Percentiles rank a stretch among this genome's conserved stretches.
phyloP scores from a whole-genome alignment of 2,797 vertebrate genomes.

The Poeciliopsis presidionis region DNA sequence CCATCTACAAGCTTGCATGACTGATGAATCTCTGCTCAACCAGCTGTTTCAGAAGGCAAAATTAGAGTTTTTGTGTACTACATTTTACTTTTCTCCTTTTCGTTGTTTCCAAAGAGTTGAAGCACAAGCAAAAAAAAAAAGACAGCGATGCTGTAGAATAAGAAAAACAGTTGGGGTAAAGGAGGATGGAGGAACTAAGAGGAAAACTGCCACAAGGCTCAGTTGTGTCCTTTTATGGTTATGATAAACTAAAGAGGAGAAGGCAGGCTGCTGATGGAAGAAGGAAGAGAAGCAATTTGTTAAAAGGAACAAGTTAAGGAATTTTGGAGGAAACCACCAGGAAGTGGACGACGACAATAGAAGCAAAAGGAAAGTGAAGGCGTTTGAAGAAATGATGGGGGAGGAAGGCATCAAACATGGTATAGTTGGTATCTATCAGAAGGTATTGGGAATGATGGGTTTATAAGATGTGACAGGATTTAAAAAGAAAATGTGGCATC shows the following conservation, averaged over 20 bases:
- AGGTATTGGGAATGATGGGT: slow-evolving; percentile 5
- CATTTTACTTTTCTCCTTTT: background rate
- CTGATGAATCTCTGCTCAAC: background rate
- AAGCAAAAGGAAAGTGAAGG: background rate
- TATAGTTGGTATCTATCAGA: background rate
- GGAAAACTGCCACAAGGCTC: slow-evolving; percentile 30
- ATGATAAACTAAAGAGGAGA: slow-evolving; percentile 63
- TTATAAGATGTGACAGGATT: slow-evolving; percentile 9
- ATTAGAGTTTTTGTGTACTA: background rate
- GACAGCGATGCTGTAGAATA: slow-evolving; percentile 1
- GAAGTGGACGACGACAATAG: background rate
- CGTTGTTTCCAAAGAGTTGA: background rate
- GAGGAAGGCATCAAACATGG: background rate
- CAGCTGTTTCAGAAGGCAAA: background rate
- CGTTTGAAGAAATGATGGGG: background rate
- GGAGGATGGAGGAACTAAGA: slow-evolving; percentile 10
- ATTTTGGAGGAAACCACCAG: background rate
- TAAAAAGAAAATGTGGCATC: slow-evolving; percentile 17
- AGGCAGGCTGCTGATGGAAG: slow-evolving; percentile 53
- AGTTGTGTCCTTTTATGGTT: slow-evolving; percentile 79
- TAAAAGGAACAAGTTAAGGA: slow-evolving; percentile 8
- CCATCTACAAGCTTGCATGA: background rate
- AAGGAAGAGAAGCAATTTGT: slow-evolving; percentile 18
- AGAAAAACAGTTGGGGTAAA: background rate
- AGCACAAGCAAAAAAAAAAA: background rate